A percentile compares a stretch with the other conserved stretches of the same genome.
Evolutionary conservation across 2,797 vertebrate species (phyloP).

Genomic region (Chrosomus eos): DNA sequence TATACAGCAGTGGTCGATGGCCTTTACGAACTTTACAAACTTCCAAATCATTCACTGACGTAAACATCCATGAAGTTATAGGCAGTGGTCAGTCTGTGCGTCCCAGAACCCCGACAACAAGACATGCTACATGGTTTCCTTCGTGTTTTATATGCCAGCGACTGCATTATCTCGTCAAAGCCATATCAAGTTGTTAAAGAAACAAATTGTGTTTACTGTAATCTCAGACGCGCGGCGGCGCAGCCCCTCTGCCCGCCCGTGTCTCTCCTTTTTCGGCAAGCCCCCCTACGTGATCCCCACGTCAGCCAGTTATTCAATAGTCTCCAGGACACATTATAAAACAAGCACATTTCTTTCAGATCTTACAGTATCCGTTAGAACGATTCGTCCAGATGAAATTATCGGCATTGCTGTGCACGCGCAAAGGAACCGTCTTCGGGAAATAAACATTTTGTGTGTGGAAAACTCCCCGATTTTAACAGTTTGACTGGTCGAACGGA

Average conservation of each 20-base stretch:
- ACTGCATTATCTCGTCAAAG: constrained; percentile 23
- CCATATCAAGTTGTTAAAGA: constrained; percentile 13
- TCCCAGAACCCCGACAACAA: constrained; percentile 26
- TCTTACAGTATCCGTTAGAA: constrained; percentile 12
- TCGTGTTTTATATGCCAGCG: constrained; percentile 37
- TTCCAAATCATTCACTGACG: neutral
- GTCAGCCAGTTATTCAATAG: constrained; percentile 55
- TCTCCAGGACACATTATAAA: constrained; percentile 42
- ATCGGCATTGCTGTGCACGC: constrained; percentile 62
- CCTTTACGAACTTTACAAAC: neutral
- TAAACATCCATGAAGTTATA: constrained; percentile 25
- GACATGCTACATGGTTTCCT: constrained; percentile 30
- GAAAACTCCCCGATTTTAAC: constrained; percentile 44
- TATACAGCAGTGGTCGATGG: neutral
- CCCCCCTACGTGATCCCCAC: constrained; percentile 49
- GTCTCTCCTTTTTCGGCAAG: constrained; percentile 53
- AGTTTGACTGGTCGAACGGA: constrained; percentile 34
- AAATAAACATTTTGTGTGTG: constrained; percentile 50
- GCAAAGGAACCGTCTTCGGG: constrained; percentile 50
- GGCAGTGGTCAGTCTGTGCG: neutral
- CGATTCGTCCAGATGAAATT: constrained; percentile 47
- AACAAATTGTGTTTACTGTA: constrained; percentile 47
- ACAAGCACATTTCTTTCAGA: constrained; percentile 12
- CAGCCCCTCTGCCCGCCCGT: constrained; percentile 46
- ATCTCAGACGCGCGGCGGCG: constrained; percentile 35